Base-by-base conservation (phyloP, 1,140 invertebrate species). In the Brachionus sp. region DNA sequence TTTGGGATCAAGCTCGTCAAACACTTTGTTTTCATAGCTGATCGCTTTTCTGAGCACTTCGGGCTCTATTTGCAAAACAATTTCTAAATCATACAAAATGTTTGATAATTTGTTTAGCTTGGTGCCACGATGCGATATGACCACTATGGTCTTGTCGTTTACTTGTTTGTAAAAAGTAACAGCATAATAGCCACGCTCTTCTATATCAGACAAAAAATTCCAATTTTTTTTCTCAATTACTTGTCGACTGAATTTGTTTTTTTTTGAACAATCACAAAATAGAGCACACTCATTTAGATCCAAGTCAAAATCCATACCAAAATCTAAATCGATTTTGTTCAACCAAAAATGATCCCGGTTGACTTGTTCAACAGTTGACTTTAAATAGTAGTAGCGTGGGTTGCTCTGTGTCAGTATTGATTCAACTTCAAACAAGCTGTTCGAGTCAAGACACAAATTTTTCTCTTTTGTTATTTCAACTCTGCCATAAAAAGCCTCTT, bases 211-310 rank as follows among this genome's bases (percentile, higher is more conserved):
- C 13, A 70, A 39, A 37, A 37, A 70, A 35, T 5, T 35, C 66
- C 66, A 70, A 39, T 70, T 70, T 1, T 37, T 33, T 13, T 16
- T 70, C 66, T 70, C 66, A 37, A 70, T 39, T 5, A 35, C n/a
- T 16, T 70, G 29, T 19, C 7, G 35, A 37, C 66, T 70, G 4
- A 37, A 37, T 29, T 70, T 70, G 16, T 70, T 70, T n/a, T 70
- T 70, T 39, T 70, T 70, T 9, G 33, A 37, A 70, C 66, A 70
- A 29, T 70, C 66, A 39, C 66, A 70, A 35, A 70, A 37, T n/a
- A 70, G 33, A 35, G 66, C 35, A 37, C 66, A 70, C 6, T 70
- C 66, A n/a, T 70, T 37, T 16, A 70, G 16, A 6, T 70, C 66
- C 1, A 70, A n/a, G 12, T 70, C 66, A 29, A 70, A 37, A 9